Conservation (phyloP, 2,113 vertebrate species). For the Nycticebus coucang region DNA sequence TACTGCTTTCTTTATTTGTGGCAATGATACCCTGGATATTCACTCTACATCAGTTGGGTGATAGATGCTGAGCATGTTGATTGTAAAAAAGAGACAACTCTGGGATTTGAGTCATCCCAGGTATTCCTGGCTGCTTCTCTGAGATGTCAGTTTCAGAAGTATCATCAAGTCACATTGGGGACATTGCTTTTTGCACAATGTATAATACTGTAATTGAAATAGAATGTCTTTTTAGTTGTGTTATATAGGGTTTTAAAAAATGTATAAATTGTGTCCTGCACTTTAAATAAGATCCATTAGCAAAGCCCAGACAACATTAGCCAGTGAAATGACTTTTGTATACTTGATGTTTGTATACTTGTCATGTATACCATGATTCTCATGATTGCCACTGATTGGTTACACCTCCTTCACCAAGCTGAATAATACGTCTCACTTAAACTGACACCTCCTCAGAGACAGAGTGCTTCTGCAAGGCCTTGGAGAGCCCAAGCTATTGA, state of each 20-base stretch:
- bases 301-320: not conserved
- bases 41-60: not conserved
- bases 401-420: slow-evolving; percentile 60
- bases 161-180: not conserved
- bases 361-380: not conserved
- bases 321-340: slow-evolving; percentile 53
- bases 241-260: slow-evolving; percentile 50
- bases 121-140: not conserved
- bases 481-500: slow-evolving; percentile 64
- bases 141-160: not conserved
- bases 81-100: not conserved
- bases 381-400: slow-evolving; percentile 53
- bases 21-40: not conserved
- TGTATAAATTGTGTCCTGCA: slow-evolving; percentile 35
- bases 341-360: slow-evolving; percentile 38
- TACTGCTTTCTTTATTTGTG: not conserved
- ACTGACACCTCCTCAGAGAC: slow-evolving; percentile 66
- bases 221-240: not conserved
- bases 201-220: slow-evolving; percentile 41
- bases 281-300: slow-evolving; percentile 58
- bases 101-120: not conserved
- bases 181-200: not conserved
- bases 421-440: slow-evolving; percentile 69
- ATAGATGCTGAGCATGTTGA: not conserved
- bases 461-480: slow-evolving; percentile 69